Base-by-base conservation (phyloP, 2,888 invertebrate genomes). In the Pelosia muscerda region DNA sequence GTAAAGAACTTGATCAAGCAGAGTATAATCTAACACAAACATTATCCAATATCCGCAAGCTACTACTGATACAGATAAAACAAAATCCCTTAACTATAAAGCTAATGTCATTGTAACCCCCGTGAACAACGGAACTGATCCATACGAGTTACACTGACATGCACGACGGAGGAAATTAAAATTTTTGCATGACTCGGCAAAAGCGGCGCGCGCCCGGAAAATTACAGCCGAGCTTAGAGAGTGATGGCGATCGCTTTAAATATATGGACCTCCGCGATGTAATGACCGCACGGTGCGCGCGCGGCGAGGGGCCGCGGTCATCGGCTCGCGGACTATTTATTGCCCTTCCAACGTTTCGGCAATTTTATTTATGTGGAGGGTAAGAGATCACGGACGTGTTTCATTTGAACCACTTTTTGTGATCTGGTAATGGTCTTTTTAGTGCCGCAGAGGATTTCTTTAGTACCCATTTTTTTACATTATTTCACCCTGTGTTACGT, bases 181-280 rank as follows among this genome's bases (percentile, higher is more conserved):
- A 79, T 70, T 71, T 71, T 80, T 76, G 71, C 77, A 79, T 80
- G 77, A 79, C 28, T 74, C 79, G 55, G 72, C 79, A 74, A 65
- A 73, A 66, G 68, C 57, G 60, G 58, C 15, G 61, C 61, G 38
- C 64, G 53, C 66, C 11, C 65, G 73, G 69, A 66, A 76, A 78
- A 76, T 76, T 76, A 80, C 71, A 62, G 73, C 56, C 66, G 54
- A 68, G 73, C 79, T 77, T 65, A 73, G 60, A 70, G 38, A 74
- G 28, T 65, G 68, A 66, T 67, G 68, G 69, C 58, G 34, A 61
- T 54, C 68, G 49, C 55, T 61, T 54, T 61, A 59, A 73, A 71
- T 79, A 66, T 71, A 73, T 77, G 71, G 58, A 68, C 25, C 26
- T 56, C 72, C 59, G 26, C 65, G 55, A 68, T 69, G 73, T 77